Base-by-base conservation (phyloP, 2,797 vertebrate genomes). In the Myotis pilosus region DNA sequence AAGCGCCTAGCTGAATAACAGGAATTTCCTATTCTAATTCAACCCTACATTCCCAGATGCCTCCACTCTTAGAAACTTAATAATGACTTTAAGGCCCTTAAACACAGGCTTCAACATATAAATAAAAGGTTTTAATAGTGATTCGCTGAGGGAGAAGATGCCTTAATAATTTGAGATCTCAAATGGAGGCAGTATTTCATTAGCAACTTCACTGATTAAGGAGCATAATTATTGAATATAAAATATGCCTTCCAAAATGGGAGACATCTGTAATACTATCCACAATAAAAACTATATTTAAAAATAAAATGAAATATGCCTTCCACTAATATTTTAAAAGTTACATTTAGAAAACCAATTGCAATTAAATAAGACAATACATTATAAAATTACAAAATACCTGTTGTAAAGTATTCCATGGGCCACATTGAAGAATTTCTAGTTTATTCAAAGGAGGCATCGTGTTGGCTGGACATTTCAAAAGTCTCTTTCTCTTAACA, bases 321-420 rank as follows among this genome's bases (percentile, higher is more conserved):
- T 71, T 78, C 36, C n/a, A 49, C 6, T 82, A 78, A 68, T 23
- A 94, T 62, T 22, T 85, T n/a, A 78, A 28, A 95, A 60, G 47
- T 82, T 74, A 69, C 4, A 47, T 41, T 30, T 30, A 87, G 7
- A 81, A 51, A 82, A 64, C 0, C 25, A 38, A 33, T 47, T 79
- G 28, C 3, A 53, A 80, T 72, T 72, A 62, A 57, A 23, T 64
- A 57, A 86, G 9, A 76, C 76, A 87, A 84, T 71, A 3, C 16
- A 62, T 53, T 84, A 64, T 49, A 44, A 92, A 80, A 66, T 74
- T 88, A 80, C 1, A 92, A 93, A 79, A 96, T 98, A 99, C 99
- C 99, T 99, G 98, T 51, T 98, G 97, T 83, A 99, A 97, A 72
- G 98, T 97, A 88, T 41, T 98, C 98, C 98, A 99, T 89, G 97